Evolutionary conservation across 2,888 invertebrate genomes (phyloP), one percentile per base, ranked within the genome.

Genomic region (Tortricodes alternella): DNA sequence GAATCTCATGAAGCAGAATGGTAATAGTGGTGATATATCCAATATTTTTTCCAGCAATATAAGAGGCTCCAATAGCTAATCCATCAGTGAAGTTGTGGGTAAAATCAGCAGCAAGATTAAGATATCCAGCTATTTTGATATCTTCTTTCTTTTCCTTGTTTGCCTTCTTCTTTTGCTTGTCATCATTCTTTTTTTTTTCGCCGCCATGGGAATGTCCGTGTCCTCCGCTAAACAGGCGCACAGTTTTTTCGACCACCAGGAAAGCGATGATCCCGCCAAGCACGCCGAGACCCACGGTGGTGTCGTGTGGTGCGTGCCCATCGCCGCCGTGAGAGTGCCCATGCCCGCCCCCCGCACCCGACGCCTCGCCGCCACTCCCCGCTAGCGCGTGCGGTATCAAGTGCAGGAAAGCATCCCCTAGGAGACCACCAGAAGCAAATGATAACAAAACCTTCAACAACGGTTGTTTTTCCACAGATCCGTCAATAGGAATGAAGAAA

Each of bases 21-120:
- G 99, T 99, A 29, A 98, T 89, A 19, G 99, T 99, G 11, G 99
- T 99, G 9, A 99, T 92, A 51, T 96, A 92, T 21, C 97, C 97
- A 71, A 97, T 93, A 67, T 92, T 96, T 69, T 95, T 94, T 8
- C 99, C 98, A 58, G 97, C 98, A 71, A 99, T 93, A 81, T 95
- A 99, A 1, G 99, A 99, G 1, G 99, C 99, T 46, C 99, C 99
- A 78, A 99, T 99, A 16, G 99, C 99, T 59, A 99, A 90, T 16
- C 99, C 99, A 92, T 99, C 99, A 8, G 99, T 99, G 76, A 99
- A 99, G 87, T 99, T 99, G 82, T 99, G 99, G 9, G 98, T 95
- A 82, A 99, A 99, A 84, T 99, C 99, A 27, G 99, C 99, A 48
- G 97, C 99, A 64, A 99, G 90, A 87, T 99, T 99, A 61, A 99